Evolutionary conservation across 2,797 vertebrate species (phyloP).

Genomic region (Tokudaia tokunoshimensis): DNA sequence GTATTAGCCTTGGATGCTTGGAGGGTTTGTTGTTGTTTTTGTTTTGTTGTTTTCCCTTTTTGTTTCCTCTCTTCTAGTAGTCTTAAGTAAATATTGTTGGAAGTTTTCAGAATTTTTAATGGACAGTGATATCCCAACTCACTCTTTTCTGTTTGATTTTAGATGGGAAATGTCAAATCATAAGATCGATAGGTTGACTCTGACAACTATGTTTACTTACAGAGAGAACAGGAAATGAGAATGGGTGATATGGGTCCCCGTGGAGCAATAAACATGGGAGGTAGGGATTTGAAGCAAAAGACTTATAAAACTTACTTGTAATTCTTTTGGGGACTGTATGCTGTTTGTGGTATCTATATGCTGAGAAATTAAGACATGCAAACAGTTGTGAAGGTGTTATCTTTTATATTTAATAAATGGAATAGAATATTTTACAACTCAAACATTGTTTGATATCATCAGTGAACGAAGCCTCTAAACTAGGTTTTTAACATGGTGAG

Average conservation of each 20-base stretch:
- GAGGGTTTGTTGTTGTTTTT: neutral
- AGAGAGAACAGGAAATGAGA: constrained; percentile 99
- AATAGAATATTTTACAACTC: constrained; percentile 26
- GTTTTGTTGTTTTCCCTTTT: neutral
- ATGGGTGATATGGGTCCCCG: constrained; percentile 99
- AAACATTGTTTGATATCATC: constrained; percentile 1
- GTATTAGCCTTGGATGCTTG: neutral
- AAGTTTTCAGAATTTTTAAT: constrained; percentile 57
- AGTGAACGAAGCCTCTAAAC: constrained; percentile 57
- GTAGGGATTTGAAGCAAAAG: constrained; percentile 94
- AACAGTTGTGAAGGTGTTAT: constrained; percentile 64
- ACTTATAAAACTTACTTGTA: constrained; percentile 83
- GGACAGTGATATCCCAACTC: constrained; percentile 73
- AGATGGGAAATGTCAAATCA: constrained; percentile 86
- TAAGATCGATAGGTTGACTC: constrained; percentile 90
- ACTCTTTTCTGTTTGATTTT: constrained; percentile 83
- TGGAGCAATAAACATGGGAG: constrained; percentile 99
- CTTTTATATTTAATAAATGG: neutral
- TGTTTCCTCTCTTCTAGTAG: constrained; percentile 64
- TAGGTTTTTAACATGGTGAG: constrained; percentile 43
- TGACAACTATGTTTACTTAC: constrained; percentile 96
- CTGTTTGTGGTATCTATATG: constrained; percentile 83
- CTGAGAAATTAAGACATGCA: constrained; percentile 66
- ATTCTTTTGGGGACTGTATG: constrained; percentile 91
- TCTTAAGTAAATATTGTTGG: constrained; percentile 63